phyloP scores from a whole-genome alignment of 2,113 vertebrate genomes.

The Neotoma lepida region DNA sequence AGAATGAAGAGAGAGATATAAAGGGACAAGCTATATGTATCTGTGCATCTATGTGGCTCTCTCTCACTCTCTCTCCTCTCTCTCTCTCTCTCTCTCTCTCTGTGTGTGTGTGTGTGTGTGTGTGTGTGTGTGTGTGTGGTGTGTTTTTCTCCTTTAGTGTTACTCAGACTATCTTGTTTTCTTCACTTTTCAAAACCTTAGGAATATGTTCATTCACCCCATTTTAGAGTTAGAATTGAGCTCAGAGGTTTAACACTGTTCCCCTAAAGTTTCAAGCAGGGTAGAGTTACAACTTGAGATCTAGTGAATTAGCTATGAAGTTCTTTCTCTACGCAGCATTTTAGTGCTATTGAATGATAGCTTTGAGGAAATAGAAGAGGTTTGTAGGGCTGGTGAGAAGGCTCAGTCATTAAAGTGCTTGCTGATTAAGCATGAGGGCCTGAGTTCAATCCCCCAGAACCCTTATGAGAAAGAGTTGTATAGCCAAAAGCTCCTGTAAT shows the following conservation, averaged over 20 bases:
- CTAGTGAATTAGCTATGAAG: background rate
- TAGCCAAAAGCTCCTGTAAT: too few relatives aligned
- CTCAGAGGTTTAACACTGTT: background rate
- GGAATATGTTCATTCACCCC: background rate
- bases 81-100: too few relatives aligned
- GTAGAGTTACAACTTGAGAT: background rate
- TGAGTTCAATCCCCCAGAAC: too few relatives aligned
- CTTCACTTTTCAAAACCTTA: background rate
- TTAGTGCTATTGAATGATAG: background rate
- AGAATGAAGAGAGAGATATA: background rate
- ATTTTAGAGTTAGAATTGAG: background rate
- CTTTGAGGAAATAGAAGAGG: background rate
- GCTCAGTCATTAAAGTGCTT: background rate
- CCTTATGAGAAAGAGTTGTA: background rate
- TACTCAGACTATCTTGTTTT: background rate
- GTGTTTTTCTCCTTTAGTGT: background rate
- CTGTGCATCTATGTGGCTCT: background rate
- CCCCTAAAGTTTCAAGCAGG: background rate
- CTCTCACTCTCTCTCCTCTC: background rate
- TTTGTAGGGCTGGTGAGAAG: background rate
- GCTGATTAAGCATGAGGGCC: background rate
- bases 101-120: background rate
- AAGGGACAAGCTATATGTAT: background rate
- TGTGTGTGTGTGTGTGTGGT: background rate
- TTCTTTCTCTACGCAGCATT: background rate